Base-by-base conservation (phyloP, 2,797 vertebrate species). In the Tympanoctomys barrerae region DNA sequence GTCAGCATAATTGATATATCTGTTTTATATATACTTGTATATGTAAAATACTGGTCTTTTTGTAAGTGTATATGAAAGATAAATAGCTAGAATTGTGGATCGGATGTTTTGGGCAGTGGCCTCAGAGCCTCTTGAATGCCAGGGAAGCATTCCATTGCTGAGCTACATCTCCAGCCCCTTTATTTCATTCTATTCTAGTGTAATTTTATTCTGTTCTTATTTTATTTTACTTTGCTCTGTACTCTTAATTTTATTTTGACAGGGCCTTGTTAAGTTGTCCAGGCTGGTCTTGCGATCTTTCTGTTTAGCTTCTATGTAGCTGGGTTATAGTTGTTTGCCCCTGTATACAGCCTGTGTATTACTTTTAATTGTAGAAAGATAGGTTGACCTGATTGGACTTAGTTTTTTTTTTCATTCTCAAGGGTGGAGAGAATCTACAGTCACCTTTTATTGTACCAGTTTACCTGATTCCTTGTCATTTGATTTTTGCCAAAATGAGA, bases 81-180 rank as follows among this genome's bases (percentile, higher is more conserved):
- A 80, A 92, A 87, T 79, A 73, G 26, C 71, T 84, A 33, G 71
- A 91, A 88, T 94, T 91, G 83, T 84, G 26, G n/a, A 42, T 78
- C n/a, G 83, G n/a, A 42, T 82, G 11, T 78, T 78, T 90, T 83
- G 70, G 6, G 3, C 42, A 70, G 66, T 66, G 57, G 80, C 79
- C 80, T 90, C 85, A 42, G 33, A 33, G 80, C 36, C 70, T 42
- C 21, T 73, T 39, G 9, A 3, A 13, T 39, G 36, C 70, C 70
- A 39, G 36, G 21, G 21, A 78, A 77, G 33, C 75, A 87, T 26
- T 82, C 49, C 39, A n/a, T 82, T 61, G 89, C 59, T 64, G 31
- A 71, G 70, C 54, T 79, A 62, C 2, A 68, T 61, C 13, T 91
- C 77, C 62, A 90, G 5, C 7, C 39, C 39, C 71, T 73, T 73